These are phyloP conservation scores for Endomychus coccineus DNA, from an alignment of 2,888 invertebrate species.

Conservation along the genomic window DNA sequence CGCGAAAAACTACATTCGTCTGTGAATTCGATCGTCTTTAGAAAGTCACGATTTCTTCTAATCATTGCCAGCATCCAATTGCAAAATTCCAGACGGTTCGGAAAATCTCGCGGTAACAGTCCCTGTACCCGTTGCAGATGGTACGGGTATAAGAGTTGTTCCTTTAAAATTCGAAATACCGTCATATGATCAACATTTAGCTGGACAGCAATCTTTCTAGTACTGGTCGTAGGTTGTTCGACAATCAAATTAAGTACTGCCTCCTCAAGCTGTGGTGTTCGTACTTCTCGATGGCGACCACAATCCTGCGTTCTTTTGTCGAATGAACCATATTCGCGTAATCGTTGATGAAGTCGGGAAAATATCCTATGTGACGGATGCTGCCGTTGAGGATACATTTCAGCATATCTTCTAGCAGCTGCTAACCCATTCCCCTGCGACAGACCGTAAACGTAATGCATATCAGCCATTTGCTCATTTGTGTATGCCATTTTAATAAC, in stretches of 20 bases:
- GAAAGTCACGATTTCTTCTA: constrained; percentile 15
- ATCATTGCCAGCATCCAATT: constrained; percentile 8
- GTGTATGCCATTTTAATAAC: constrained; percentile 7
- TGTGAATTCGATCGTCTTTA: constrained; percentile 17
- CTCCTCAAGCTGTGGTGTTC: constrained; percentile 6
- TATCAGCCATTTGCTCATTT: constrained; percentile 9
- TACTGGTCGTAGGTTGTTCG: constrained; percentile 8
- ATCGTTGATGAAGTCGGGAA: constrained; percentile 14
- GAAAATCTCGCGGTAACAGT: constrained; percentile 3
- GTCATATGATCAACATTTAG: constrained; percentile 10
- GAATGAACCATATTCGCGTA: constrained; percentile 18
- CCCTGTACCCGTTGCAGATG: constrained; percentile 4
- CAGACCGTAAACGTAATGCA: constrained; percentile 10
- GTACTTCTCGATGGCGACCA: constrained; percentile 6
- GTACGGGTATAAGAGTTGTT: constrained; percentile 7
- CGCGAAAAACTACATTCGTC: constrained; percentile 20
- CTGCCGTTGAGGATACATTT: constrained; percentile 6
- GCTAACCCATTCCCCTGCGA: constrained; percentile 9
- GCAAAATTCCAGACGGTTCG: constrained; percentile 5
- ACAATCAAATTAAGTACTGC: constrained; percentile 6
- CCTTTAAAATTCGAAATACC: constrained; percentile 7
- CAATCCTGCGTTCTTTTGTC: constrained; percentile 16
- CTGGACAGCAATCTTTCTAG: constrained; percentile 12
- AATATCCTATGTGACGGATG: constrained; percentile 7
- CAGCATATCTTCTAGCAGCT: constrained; percentile 6